These are phyloP conservation scores for Epistrophella euchroma DNA, from an alignment of 2,888 invertebrate species.

Conservation along the genomic window DNA sequence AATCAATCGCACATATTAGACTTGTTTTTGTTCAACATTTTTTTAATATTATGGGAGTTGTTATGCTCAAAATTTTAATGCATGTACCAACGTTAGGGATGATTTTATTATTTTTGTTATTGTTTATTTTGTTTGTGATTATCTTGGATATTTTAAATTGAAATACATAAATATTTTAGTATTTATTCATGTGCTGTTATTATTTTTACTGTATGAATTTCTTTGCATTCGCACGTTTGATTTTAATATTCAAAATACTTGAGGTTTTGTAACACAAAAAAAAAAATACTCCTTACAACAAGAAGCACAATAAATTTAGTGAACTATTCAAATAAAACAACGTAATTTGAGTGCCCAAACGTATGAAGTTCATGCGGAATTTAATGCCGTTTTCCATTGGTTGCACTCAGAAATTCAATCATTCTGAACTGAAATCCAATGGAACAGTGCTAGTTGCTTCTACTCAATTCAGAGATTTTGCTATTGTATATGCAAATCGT, in stretches of 20 bases:
- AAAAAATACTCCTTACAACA: not conserved
- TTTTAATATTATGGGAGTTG: conserved; percentile 35
- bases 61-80: conserved; percentile 42
- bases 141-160: conserved; percentile 40
- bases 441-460: too few relatives aligned
- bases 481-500: too few relatives aligned
- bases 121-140: conserved; percentile 38
- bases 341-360: too few relatives aligned
- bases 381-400: too few relatives aligned
- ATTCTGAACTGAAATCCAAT: too few relatives aligned
- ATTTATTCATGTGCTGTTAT: conserved; percentile 19
- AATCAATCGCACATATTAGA: conserved; percentile 58
- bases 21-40: conserved; percentile 36
- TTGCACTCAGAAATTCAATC: too few relatives aligned
- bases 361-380: too few relatives aligned
- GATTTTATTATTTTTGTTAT: conserved; percentile 42
- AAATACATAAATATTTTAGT: conserved; percentile 54
- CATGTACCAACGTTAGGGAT: conserved; percentile 48
- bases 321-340: too few relatives aligned
- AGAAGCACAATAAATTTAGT: not conserved
- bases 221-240: not conserved
- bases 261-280: not conserved
- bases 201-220: conserved; percentile 4
- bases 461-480: too few relatives aligned
- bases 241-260: not conserved